A percentile compares a stretch with the other conserved stretches of the same genome.
Conservation (phyloP, 2,797 vertebrate species). For the Argentina silus region DNA sequence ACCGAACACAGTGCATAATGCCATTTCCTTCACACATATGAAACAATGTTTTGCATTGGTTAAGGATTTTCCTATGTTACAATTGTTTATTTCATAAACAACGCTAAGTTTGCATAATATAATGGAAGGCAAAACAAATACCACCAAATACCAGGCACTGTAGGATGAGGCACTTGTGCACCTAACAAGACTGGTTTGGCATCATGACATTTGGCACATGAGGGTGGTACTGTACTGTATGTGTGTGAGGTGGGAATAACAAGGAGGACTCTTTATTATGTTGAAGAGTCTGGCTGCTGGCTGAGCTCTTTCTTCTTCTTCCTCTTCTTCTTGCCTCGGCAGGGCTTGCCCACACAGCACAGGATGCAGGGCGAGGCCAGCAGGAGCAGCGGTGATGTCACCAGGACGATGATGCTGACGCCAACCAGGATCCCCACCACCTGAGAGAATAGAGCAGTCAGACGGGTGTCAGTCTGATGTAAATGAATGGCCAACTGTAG, state of each 20-base stretch:
- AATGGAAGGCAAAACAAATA: constrained; percentile 74
- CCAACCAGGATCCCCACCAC: constrained; percentile 95
- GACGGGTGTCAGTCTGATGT: too few relatives aligned
- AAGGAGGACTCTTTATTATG: constrained; percentile 51
- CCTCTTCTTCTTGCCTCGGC: constrained; percentile 80
- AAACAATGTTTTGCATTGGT: constrained; percentile 58
- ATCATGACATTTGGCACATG: constrained; percentile 70
- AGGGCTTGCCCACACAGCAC: constrained; percentile 94
- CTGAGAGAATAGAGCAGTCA: constrained; percentile 62
- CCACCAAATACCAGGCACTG: constrained; percentile 78
- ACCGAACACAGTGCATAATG: constrained; percentile 45
- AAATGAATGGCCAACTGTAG: background rate
- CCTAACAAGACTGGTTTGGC: constrained; percentile 74
- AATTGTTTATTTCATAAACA: constrained; percentile 40
- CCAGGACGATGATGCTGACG: constrained; percentile 89
- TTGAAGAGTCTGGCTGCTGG: constrained; percentile 52
- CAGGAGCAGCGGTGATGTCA: constrained; percentile 92
- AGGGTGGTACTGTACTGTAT: constrained; percentile 39
- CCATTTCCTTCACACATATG: constrained; percentile 37
- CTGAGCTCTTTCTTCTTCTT: constrained; percentile 62
- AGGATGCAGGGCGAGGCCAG: constrained; percentile 95
- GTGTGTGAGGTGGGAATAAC: background rate
- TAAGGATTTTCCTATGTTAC: constrained; percentile 28
- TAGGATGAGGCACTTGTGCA: constrained; percentile 89
- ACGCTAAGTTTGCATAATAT: constrained; percentile 68